A percentile compares a stretch with the other conserved stretches of the same genome.
These are phyloP conservation scores for Microcebus lehilahytsara DNA, from an alignment of 2,113 vertebrate genomes.

Conservation along the genomic window DNA sequence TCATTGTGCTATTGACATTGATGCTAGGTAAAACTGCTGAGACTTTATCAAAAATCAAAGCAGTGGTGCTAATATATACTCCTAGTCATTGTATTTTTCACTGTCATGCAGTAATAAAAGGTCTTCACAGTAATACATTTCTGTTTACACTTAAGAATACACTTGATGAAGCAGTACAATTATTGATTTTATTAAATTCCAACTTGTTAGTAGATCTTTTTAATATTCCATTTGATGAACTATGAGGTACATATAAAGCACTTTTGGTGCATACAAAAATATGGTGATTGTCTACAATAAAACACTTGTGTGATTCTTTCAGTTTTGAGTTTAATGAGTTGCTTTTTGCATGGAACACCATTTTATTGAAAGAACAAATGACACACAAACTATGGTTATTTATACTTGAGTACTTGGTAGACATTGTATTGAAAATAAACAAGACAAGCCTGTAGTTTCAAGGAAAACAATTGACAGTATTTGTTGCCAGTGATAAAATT, in stretches of 20 bases:
- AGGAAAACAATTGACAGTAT: constrained; percentile 6
- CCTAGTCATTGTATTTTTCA: neutral
- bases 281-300: neutral
- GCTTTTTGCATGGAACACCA: neutral
- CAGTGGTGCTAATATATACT: neutral
- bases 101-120: neutral
- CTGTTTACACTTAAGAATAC: neutral
- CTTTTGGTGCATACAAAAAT: neutral
- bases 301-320: neutral
- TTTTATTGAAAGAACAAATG: constrained; percentile 1
- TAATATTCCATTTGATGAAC: constrained; percentile 1
- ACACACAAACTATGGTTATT: neutral
- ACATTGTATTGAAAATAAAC: constrained; percentile 26
- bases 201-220: neutral
- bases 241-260: neutral
- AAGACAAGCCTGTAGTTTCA: neutral
- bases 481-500: neutral
- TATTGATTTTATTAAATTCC: constrained; percentile 13
- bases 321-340: neutral
- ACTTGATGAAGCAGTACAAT: neutral
- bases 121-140: neutral
- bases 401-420: neutral
- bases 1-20: neutral
- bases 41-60: neutral
- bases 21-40: neutral